Percentiles rank a stretch among this genome's conserved stretches.
phyloP scores from a whole-genome alignment of 2,113 vertebrate species.

The Marcusenius ussheri region DNA sequence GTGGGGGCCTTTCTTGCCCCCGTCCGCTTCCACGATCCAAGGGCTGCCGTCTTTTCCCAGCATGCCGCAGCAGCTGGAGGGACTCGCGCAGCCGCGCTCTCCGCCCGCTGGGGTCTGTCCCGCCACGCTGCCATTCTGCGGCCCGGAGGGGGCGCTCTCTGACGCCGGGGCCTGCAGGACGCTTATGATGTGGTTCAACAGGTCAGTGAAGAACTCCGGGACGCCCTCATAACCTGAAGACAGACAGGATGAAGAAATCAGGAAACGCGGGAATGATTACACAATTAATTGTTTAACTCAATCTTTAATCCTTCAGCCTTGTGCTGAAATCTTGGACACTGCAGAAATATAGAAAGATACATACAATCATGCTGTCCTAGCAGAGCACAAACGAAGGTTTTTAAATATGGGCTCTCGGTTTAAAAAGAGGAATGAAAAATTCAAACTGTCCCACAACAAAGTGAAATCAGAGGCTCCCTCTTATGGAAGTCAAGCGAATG shows the following conservation, averaged over 20 bases:
- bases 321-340: not conserved
- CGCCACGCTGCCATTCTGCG: slow-evolving; percentile 54
- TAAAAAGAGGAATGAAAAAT: not conserved
- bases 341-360: not conserved
- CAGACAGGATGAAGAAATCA: not conserved
- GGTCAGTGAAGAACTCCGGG: slow-evolving; percentile 87
- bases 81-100: slow-evolving; percentile 56
- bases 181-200: slow-evolving; percentile 86
- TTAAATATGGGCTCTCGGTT: not conserved
- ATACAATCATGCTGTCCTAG: not conserved
- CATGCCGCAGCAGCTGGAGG: slow-evolving; percentile 64
- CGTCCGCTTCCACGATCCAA: slow-evolving; percentile 77
- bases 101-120: slow-evolving; percentile 47
- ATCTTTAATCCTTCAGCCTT: not conserved
- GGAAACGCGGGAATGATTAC: not conserved
- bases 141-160: slow-evolving; percentile 45
- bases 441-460: not conserved
- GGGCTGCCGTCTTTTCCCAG: slow-evolving; percentile 69
- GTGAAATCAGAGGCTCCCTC: not conserved
- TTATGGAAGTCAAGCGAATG: not conserved
- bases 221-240: slow-evolving; percentile 88
- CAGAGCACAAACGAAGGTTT: not conserved
- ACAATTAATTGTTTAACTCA: not conserved
- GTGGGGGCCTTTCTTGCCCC: slow-evolving; percentile 70
- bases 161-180: slow-evolving; percentile 75